A percentile compares a stretch with the other conserved stretches of the same genome.
Conservation (phyloP, 2,888 invertebrate species). For the Dolichomitus sp. region DNA sequence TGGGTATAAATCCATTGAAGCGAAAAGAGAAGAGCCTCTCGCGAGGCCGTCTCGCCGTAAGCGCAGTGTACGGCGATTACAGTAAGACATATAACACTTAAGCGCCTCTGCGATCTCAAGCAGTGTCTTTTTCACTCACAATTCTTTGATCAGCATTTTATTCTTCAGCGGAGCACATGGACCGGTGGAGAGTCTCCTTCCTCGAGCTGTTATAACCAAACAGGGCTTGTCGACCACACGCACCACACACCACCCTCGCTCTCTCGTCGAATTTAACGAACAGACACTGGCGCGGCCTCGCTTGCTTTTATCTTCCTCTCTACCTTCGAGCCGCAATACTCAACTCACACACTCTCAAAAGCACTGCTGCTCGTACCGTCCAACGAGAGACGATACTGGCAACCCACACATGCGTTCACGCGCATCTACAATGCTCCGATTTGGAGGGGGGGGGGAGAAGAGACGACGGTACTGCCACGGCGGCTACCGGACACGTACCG, state of each 20-base stretch:
- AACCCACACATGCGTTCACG: conserved; percentile 27
- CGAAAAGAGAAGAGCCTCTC: neutral
- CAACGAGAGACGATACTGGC: conserved; percentile 59
- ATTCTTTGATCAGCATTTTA: conserved; percentile 85
- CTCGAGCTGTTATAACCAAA: conserved; percentile 14
- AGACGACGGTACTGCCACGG: conserved; percentile 49
- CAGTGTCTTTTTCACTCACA: conserved; percentile 76
- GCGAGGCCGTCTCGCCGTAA: conserved; percentile 24
- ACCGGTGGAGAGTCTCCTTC: conserved; percentile 65
- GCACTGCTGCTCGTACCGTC: conserved; percentile 39
- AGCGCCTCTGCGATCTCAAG: neutral
- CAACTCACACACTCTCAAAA: conserved; percentile 45
- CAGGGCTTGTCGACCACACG: conserved; percentile 42
- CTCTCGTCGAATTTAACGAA: conserved; percentile 58
- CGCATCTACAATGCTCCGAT: neutral
- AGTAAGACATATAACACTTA: conserved; percentile 4
- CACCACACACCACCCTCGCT: conserved; percentile 64
- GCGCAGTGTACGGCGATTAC: neutral
- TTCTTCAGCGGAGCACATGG: conserved; percentile 80
- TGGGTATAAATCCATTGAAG: neutral
- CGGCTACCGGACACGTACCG: conserved; percentile 67
- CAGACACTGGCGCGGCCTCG: conserved; percentile 59
- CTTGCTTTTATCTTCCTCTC: conserved; percentile 57
- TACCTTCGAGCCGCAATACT: conserved; percentile 39
- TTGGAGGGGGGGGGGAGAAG: conserved; percentile 42